These are phyloP conservation scores for Phoeniculus purpureus DNA, from an alignment of 2,797 vertebrate species.

Conservation along the genomic window DNA sequence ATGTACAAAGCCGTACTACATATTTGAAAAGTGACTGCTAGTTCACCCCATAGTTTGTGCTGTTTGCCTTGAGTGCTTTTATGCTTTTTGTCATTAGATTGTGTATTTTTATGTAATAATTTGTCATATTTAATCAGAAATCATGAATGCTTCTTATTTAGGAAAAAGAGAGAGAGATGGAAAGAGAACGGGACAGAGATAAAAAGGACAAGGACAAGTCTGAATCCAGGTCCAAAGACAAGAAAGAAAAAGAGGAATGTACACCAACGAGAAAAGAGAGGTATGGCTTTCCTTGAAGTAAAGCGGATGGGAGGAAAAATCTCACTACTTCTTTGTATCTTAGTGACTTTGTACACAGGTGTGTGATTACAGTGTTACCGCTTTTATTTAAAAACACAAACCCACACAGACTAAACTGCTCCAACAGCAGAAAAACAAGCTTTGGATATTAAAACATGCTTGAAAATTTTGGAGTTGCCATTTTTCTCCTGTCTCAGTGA, in stretches of 20 bases:
- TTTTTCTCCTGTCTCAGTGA: not conserved
- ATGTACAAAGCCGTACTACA: not conserved
- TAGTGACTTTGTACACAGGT: not conserved
- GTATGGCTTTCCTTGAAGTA: conserved; percentile 67
- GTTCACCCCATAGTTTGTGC: not conserved
- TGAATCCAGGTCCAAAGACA: conserved; percentile 90
- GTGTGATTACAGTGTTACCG: not conserved
- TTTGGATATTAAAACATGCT: not conserved
- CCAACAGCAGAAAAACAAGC: accelerated
- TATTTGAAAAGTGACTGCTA: not conserved
- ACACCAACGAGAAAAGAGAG: conserved; percentile 95
- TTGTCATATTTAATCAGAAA: conserved; percentile 2
- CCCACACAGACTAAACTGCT: not conserved
- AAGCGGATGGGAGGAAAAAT: not conserved
- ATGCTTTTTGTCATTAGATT: not conserved
- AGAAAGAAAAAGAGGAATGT: conserved; percentile 87
- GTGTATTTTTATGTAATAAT: not conserved
- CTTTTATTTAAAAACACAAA: not conserved
- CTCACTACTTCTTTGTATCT: not conserved
- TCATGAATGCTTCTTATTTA: conserved; percentile 66
- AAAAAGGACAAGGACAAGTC: conserved; percentile 94
- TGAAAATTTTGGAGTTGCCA: not conserved
- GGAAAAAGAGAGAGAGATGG: conserved; percentile 97
- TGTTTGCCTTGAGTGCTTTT: not conserved
- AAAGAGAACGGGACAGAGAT: conserved; percentile 91